Percentiles rank a stretch among this genome's conserved stretches.
These are phyloP conservation scores for Ips typographus DNA, from an alignment of 1,140 invertebrate species.

Conservation along the genomic window DNA sequence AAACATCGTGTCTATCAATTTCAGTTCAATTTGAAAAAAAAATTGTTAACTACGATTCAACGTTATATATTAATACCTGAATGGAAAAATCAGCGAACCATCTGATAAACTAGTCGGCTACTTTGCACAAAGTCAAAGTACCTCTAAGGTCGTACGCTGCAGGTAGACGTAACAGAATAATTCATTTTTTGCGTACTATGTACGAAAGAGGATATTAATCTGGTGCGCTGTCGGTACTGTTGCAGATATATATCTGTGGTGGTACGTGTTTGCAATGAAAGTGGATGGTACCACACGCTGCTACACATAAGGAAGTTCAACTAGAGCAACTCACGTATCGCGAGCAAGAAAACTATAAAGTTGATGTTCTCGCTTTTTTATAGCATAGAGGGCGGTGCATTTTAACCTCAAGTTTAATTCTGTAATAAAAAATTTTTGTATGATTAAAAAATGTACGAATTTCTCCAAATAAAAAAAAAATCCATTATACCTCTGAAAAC, in stretches of 20 bases:
- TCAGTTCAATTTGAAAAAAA: no score
- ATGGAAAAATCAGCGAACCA: conserved; percentile 14
- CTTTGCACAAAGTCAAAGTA: conserved; percentile 19
- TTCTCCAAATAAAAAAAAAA: no score
- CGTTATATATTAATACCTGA: conserved; percentile 20
- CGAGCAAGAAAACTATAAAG: no score
- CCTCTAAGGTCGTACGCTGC: conserved; percentile 16
- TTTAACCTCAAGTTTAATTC: no score
- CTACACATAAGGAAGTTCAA: conserved; percentile 20
- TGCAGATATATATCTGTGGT: conserved; percentile 17
- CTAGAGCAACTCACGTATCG: background rate
- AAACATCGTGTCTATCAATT: no score
- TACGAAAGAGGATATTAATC: conserved; percentile 16
- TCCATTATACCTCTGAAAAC: no score
- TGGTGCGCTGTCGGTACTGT: conserved; percentile 16
- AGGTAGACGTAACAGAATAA: conserved; percentile 14
- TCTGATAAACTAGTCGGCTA: conserved; percentile 10
- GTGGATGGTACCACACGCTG: conserved; percentile 17
- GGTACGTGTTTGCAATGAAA: conserved; percentile 19
- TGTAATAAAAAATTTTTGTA: no score
- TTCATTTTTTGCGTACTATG: conserved; percentile 8
- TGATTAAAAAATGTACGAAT: no score
- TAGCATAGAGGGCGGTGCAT: no score
- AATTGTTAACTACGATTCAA: background rate
- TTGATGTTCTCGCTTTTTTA: no score